A percentile compares a stretch with the other conserved stretches of the same genome.
These are phyloP conservation scores for Corapipo altera DNA, from an alignment of 2,113 vertebrate genomes.

Conservation along the genomic window DNA sequence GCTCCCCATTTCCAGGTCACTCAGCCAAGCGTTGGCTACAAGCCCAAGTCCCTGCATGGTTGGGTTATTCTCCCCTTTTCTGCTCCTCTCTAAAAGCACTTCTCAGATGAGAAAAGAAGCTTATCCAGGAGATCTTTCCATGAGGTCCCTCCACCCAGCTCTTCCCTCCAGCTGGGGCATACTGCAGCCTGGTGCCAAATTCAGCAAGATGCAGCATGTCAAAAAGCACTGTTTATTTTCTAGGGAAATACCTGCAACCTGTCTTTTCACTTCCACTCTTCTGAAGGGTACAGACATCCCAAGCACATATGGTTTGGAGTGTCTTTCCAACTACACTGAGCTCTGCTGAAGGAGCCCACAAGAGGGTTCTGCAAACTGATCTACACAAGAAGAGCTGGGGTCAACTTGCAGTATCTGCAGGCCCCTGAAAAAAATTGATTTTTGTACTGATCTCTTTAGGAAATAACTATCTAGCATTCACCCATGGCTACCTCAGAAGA, in stretches of 20 bases:
- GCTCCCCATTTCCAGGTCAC: not conserved
- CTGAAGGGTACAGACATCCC: not conserved
- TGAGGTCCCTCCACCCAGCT: constrained; percentile 28
- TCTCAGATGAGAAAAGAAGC: not conserved
- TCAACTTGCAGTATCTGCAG: not conserved
- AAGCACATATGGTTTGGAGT: not conserved
- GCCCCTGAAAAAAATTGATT: not conserved
- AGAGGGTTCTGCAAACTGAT: not conserved
- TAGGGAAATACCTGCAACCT: not conserved
- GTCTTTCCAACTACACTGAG: not conserved
- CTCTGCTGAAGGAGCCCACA: not conserved
- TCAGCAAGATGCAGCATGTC: constrained; percentile 37
- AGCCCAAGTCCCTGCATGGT: fast-evolving
- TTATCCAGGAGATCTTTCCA: constrained; percentile 48
- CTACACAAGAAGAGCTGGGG: not conserved
- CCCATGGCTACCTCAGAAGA: not conserved
- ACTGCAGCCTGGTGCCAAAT: not conserved
- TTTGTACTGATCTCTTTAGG: not conserved
- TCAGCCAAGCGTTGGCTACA: not conserved
- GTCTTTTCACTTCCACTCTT: not conserved
- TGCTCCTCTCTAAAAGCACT: not conserved
- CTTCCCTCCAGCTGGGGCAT: constrained; percentile 2
- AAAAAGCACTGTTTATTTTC: constrained; percentile 37
- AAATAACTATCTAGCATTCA: not conserved
- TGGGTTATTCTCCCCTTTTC: not conserved